Percentiles rank a stretch among this genome's conserved stretches.
Conservation (phyloP, 2,797 vertebrate genomes). For the Melanogrammus aeglefinus region DNA sequence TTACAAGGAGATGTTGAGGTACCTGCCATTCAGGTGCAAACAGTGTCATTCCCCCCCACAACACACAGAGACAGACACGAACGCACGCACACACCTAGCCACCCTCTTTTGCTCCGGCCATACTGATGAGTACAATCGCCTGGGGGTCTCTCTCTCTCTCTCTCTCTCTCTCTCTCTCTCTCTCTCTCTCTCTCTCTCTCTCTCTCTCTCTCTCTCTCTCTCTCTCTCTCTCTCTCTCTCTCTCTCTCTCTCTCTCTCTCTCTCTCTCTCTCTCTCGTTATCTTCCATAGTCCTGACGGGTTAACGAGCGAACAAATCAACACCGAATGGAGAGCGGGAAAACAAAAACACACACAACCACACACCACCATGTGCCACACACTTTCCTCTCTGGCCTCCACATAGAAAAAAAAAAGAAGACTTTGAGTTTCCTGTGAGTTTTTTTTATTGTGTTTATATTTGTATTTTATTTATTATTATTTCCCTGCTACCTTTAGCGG, state of each 20-base stretch:
- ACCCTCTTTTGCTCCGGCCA: conserved; percentile 51
- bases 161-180: conserved; percentile 24
- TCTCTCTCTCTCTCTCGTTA: conserved; percentile 34
- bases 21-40: conserved; percentile 77
- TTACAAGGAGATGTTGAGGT: conserved; percentile 78
- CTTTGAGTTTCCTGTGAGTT: too few relatives aligned
- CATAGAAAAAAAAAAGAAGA: too few relatives aligned
- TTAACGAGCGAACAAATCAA: conserved; percentile 74
- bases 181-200: too few relatives aligned
- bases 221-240: too few relatives aligned
- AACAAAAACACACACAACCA: conserved; percentile 29
- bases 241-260: too few relatives aligned
- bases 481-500: conserved; percentile 50
- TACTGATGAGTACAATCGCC: conserved; percentile 61
- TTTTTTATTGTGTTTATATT: conserved; percentile 54
- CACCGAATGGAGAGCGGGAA: conserved; percentile 52
- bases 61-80: background rate
- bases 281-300: conserved; percentile 52
- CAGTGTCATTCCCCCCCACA: conserved; percentile 75
- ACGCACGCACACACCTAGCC: background rate
- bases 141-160: conserved; percentile 48
- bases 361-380: too few relatives aligned
- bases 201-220: too few relatives aligned
- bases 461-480: conserved; percentile 4
- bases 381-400: too few relatives aligned